Evolutionary conservation across 2,888 invertebrate genomes (phyloP).

Genomic region (Oxystoma pomonae): DNA sequence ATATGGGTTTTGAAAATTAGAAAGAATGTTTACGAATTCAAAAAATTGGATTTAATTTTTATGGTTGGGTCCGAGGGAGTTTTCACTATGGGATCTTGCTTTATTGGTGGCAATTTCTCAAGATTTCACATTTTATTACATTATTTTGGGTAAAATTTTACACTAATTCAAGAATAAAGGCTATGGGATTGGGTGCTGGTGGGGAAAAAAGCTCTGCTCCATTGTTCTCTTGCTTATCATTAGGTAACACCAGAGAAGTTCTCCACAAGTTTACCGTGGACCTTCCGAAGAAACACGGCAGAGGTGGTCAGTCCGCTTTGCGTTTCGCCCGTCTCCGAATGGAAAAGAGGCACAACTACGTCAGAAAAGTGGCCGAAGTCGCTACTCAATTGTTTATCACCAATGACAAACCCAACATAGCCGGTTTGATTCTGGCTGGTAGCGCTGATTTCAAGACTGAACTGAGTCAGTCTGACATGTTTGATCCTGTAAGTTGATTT

Average conservation of each 20-base stretch:
- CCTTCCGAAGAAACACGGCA: conserved; percentile 98
- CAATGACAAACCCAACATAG: conserved; percentile 96
- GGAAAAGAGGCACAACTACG: conserved; percentile 99
- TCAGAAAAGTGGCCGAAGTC: conserved; percentile 95
- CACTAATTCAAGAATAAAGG: no score
- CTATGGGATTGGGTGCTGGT: no score
- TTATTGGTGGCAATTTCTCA: no score
- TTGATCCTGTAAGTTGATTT: conserved; percentile 93
- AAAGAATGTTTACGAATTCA: no score
- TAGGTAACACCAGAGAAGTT: conserved; percentile 49
- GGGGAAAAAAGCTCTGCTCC: not conserved
- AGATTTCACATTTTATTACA: no score
- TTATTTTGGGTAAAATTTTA: no score
- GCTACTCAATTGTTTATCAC: conserved; percentile 97
- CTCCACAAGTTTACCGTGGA: conserved; percentile 97
- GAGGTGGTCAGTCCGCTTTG: conserved; percentile 99
- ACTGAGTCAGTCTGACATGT: conserved; percentile 99
- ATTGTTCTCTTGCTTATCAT: not conserved
- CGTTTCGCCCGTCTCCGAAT: conserved; percentile 99
- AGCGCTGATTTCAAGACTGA: conserved; percentile 99
- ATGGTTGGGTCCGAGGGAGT: no score
- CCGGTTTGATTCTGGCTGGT: conserved; percentile 96
- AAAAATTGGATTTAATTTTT: no score
- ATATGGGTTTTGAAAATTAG: no score
- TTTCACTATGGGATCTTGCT: no score